Conservation (phyloP, 2,113 vertebrate genomes). For the Sardina pilchardus region DNA sequence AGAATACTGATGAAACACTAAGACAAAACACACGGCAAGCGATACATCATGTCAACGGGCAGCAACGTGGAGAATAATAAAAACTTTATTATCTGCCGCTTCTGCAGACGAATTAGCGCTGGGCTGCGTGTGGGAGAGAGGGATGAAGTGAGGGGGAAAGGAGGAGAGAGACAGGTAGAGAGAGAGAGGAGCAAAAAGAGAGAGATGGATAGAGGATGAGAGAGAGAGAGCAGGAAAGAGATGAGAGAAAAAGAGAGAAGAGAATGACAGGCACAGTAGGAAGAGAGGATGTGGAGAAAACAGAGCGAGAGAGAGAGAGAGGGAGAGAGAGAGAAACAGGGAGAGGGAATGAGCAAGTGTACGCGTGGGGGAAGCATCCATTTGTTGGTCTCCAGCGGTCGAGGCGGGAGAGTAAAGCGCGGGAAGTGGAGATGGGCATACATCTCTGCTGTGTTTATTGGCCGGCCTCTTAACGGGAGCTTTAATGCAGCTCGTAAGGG, state of each 20-base stretch:
- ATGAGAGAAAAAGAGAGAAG: background rate
- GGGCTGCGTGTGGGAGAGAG: slow-evolving; percentile 14
- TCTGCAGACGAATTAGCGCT: background rate
- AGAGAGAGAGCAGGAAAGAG: background rate
- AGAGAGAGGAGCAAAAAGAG: background rate
- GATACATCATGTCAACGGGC: background rate
- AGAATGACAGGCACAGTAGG: background rate
- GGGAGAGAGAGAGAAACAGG: background rate
- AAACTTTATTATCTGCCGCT: slow-evolving; percentile 27
- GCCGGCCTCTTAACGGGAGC: slow-evolving; percentile 23
- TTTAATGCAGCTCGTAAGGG: slow-evolving; percentile 23
- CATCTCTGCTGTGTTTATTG: slow-evolving; percentile 30
- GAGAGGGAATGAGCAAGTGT: background rate
- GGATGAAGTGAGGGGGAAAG: background rate
- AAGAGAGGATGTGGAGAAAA: background rate
- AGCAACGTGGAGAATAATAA: slow-evolving; percentile 3
- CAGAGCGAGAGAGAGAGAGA: too few species aligned
- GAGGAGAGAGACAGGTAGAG: background rate
- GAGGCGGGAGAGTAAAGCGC: slow-evolving; percentile 17
- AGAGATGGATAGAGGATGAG: background rate
- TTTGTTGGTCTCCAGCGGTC: background rate
- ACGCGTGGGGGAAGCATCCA: background rate
- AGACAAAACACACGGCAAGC: background rate
- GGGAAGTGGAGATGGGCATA: background rate
- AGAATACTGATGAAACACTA: slow-evolving; percentile 26